These are phyloP conservation scores for Ictalurus furcatus DNA, from an alignment of 2,113 vertebrate species.

Conservation along the genomic window DNA sequence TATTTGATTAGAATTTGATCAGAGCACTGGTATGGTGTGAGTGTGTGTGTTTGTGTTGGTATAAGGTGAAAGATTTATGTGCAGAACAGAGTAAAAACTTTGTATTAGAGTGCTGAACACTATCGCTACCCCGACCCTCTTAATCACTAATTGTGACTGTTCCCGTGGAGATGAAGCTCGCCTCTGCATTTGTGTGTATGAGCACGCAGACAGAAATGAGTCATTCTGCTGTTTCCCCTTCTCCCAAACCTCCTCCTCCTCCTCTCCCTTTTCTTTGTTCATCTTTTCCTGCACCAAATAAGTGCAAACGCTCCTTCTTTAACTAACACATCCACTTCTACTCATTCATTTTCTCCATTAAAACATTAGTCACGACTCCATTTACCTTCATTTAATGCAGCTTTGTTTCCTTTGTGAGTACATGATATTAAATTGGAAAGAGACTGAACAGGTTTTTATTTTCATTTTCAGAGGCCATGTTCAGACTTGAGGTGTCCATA, in stretches of 20 bases:
- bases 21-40: not conserved
- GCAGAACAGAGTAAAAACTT: not conserved
- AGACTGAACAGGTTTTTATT: not conserved
- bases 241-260: slow-evolving; percentile 36
- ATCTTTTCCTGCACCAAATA: slow-evolving; percentile 2
- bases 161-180: slow-evolving; percentile 41
- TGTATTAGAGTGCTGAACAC: slow-evolving; percentile 14
- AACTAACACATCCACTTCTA: not conserved
- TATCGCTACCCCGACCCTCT: slow-evolving; percentile 1
- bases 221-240: slow-evolving; percentile 38
- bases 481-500: not conserved
- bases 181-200: slow-evolving; percentile 22
- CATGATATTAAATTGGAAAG: not conserved
- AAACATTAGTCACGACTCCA: not conserved
- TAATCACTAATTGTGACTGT: slow-evolving; percentile 37
- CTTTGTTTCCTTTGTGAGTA: not conserved
- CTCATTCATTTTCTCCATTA: slow-evolving; percentile 1
- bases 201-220: slow-evolving; percentile 43
- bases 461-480: not conserved
- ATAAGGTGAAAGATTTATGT: not conserved
- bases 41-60: not conserved
- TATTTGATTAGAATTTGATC: not conserved
- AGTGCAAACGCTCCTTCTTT: slow-evolving; percentile 10
- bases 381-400: not conserved
- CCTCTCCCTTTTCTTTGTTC: not conserved